Evolutionary conservation across 1,140 invertebrate genomes (phyloP).

Genomic region (Drosophila micromelanica): DNA sequence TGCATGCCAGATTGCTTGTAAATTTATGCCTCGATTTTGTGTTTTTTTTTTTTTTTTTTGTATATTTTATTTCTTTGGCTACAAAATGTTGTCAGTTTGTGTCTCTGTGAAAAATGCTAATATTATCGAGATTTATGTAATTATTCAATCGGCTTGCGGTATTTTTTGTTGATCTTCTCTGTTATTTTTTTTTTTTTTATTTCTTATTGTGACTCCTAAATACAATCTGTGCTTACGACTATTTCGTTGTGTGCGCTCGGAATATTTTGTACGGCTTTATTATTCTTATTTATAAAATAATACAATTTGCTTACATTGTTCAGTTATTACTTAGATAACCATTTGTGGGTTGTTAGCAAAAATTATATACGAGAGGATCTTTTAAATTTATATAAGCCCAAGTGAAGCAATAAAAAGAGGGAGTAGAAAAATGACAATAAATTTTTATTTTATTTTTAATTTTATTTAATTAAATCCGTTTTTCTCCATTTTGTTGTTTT

Average conservation of each 20-base stretch:
- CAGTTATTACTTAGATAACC: slow-evolving; percentile 2
- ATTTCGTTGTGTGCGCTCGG: slow-evolving; percentile 34
- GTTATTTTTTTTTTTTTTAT: slow-evolving; percentile 30
- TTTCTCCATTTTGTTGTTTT: too few species aligned
- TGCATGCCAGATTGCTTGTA: slow-evolving; percentile 67
- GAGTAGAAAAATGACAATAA: too few species aligned
- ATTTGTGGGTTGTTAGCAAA: slow-evolving; percentile 1
- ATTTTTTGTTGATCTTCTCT: slow-evolving; percentile 32
- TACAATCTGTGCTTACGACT: slow-evolving; percentile 61
- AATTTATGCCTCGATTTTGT: slow-evolving; percentile 79
- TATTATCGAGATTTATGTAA: slow-evolving; percentile 76
- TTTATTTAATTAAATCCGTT: too few species aligned
- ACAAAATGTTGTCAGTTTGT: slow-evolving; percentile 52
- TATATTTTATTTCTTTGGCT: slow-evolving; percentile 20
- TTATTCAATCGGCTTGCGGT: slow-evolving; percentile 75
- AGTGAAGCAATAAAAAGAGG: not conserved
- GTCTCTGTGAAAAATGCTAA: slow-evolving; percentile 64
- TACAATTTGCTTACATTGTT: slow-evolving; percentile 13
- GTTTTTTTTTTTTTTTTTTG: slow-evolving; percentile 23
- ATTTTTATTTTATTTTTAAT: too few species aligned
- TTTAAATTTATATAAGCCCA: not conserved
- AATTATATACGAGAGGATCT: not conserved
- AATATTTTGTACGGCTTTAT: slow-evolving; percentile 50
- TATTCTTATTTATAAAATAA: slow-evolving; percentile 9
- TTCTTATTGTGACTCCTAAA: slow-evolving; percentile 48